Evolutionary conservation across 2,888 invertebrate species (phyloP).

Genomic region (Papilio demoleus): DNA sequence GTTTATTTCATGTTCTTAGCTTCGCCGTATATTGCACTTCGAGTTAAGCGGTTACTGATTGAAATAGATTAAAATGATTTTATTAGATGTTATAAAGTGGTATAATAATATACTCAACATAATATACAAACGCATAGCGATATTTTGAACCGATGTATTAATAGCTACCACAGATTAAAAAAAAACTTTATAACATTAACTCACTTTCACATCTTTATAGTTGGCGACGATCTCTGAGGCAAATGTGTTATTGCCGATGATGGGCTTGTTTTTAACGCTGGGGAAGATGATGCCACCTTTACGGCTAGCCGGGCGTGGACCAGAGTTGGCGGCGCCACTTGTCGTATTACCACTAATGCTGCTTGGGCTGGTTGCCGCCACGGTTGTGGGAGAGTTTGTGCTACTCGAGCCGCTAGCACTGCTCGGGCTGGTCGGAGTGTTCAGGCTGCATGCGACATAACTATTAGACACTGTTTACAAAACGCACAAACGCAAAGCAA

Average conservation of each 20-base stretch:
- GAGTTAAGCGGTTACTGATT: not conserved
- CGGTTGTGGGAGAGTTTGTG: constrained; percentile 57
- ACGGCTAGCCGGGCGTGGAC: constrained; percentile 78
- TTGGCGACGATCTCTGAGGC: constrained; percentile 89
- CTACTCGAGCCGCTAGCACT: constrained; percentile 53
- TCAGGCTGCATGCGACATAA: constrained; percentile 70
- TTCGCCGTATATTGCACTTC: not conserved
- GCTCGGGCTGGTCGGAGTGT: constrained; percentile 65
- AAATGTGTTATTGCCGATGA: constrained; percentile 92
- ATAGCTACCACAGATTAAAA: constrained; percentile 20
- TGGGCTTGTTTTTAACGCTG: constrained; percentile 95
- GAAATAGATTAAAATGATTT: not conserved
- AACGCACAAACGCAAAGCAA: constrained; percentile 21
- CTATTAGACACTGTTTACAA: constrained; percentile 59
- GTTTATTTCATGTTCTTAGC: not conserved
- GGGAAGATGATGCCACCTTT: constrained; percentile 95
- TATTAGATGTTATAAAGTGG: not conserved
- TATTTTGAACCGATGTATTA: constrained; percentile 2
- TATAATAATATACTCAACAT: not conserved
- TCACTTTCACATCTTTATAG: constrained; percentile 93
- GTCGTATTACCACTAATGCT: constrained; percentile 61
- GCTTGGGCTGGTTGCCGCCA: constrained; percentile 65
- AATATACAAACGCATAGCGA: not conserved
- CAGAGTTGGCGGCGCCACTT: constrained; percentile 56
- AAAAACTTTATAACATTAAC: constrained; percentile 52